Conservation (phyloP, 2,888 invertebrate genomes). For the Diplazon laetatorius region DNA sequence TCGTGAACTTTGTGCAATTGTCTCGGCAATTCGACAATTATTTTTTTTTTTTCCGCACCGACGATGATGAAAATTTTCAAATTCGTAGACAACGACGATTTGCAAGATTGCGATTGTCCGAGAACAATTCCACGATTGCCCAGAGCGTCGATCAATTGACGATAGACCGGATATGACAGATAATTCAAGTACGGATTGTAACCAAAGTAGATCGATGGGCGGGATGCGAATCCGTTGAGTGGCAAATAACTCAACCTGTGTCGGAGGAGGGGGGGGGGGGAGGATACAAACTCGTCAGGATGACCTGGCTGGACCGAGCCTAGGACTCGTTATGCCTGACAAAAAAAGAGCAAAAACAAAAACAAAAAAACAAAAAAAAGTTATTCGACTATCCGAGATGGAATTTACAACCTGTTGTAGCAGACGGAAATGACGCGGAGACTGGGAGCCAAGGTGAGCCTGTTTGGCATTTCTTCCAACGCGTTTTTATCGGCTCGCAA, state of each 20-base stretch:
- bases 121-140: constrained; percentile 26
- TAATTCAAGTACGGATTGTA: constrained; percentile 76
- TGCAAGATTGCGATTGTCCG: constrained; percentile 18
- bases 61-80: constrained; percentile 58
- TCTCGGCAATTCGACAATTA: constrained; percentile 75
- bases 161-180: constrained; percentile 76
- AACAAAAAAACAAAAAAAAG: constrained; percentile 35
- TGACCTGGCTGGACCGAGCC: constrained; percentile 13
- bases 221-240: constrained; percentile 76
- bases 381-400: constrained; percentile 40
- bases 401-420: constrained; percentile 75
- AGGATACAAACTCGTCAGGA: constrained; percentile 6
- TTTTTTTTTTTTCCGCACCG: constrained; percentile 48
- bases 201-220: constrained; percentile 74
- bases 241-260: constrained; percentile 76
- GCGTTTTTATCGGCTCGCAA: constrained; percentile 75
- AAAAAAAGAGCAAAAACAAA: constrained; percentile 42
- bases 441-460: constrained; percentile 73
- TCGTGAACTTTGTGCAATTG: constrained; percentile 74
- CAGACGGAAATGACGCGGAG: constrained; percentile 75
- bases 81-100: constrained; percentile 41
- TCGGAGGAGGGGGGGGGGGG: constrained; percentile 40
- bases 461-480: constrained; percentile 77
- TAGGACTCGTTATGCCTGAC: constrained; percentile 27
- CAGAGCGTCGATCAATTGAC: constrained; percentile 67